phyloP scores from a whole-genome alignment of 2,888 invertebrate genomes.

The Nomada hirtipes region DNA sequence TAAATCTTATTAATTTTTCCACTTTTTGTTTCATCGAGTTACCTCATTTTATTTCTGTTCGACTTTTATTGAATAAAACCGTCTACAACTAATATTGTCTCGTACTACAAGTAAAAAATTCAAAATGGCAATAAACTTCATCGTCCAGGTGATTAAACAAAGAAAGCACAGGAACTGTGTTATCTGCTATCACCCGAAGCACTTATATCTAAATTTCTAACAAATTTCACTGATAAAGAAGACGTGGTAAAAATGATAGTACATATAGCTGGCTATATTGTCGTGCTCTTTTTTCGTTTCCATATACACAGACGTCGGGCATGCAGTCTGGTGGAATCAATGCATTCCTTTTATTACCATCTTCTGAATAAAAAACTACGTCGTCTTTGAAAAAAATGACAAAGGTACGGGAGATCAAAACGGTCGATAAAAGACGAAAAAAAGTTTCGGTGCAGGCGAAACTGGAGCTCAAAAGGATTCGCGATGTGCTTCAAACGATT shows the following conservation, averaged over 20 bases:
- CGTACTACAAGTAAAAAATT: too few relatives aligned
- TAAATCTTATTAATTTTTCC: too few relatives aligned
- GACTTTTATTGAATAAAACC: too few relatives aligned
- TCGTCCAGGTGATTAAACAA: neutral
- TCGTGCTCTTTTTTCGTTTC: neutral
- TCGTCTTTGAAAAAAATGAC: neutral
- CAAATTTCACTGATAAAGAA: neutral
- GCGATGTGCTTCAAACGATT: neutral
- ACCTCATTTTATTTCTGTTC: too few relatives aligned
- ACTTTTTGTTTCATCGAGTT: too few relatives aligned
- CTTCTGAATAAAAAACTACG: neutral
- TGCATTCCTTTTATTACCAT: neutral
- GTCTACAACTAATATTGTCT: too few relatives aligned
- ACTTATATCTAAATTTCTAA: neutral
- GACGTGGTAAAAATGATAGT: neutral
- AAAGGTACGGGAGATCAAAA: neutral
- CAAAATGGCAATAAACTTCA: too few relatives aligned
- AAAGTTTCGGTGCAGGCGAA: neutral
- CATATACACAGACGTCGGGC: too few relatives aligned
- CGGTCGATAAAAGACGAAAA: neutral
- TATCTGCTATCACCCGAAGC: neutral
- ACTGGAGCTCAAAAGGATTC: constrained; percentile 4
- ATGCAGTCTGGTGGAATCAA: neutral
- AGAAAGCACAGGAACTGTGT: neutral
- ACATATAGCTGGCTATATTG: too few relatives aligned